phyloP scores from a whole-genome alignment of 2,113 vertebrate genomes.

The Tinamus guttatus region DNA sequence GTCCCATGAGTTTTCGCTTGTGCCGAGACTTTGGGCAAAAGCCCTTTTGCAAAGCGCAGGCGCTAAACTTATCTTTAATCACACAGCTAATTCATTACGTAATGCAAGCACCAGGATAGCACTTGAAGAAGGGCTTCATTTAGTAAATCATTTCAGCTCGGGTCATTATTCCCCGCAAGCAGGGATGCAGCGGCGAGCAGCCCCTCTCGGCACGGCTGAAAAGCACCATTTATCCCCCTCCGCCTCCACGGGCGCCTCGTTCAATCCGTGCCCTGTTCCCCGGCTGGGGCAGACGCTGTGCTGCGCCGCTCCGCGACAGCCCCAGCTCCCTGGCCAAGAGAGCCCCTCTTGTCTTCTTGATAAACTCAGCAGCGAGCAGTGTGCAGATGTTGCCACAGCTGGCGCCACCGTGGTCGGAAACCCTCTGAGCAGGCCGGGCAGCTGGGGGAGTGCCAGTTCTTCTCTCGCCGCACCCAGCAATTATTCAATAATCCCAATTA shows the following conservation, averaged over 20 bases:
- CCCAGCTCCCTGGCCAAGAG: conserved; percentile 69
- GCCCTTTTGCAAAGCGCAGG: conserved; percentile 49
- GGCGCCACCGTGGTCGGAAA: not conserved
- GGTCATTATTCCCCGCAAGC: conserved; percentile 72
- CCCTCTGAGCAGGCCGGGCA: too few species aligned
- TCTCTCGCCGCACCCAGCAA: too few species aligned
- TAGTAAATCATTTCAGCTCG: conserved; percentile 74
- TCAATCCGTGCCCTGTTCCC: conserved; percentile 80
- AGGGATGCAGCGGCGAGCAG: too few species aligned
- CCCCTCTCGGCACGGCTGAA: conserved; percentile 7
- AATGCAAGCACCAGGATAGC: conserved; percentile 47
- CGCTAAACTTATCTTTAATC: conserved; percentile 71
- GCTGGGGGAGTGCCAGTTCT: not conserved
- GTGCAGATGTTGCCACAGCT: conserved; percentile 75
- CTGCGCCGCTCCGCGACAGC: conserved; percentile 49
- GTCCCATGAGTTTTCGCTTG: not conserved
- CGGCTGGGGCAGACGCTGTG: conserved; percentile 43
- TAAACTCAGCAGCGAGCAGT: conserved; percentile 53
- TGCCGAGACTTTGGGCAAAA: not conserved
- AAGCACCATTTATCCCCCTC: conserved; percentile 55
- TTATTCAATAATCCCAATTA: too few species aligned
- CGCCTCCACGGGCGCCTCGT: conserved; percentile 40
- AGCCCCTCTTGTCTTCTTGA: conserved; percentile 80
- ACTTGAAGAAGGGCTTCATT: conserved; percentile 69
- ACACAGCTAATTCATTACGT: conserved; percentile 68